phyloP scores from a whole-genome alignment of 1,140 invertebrate species.

The Parasteatoda tepidariorum region DNA sequence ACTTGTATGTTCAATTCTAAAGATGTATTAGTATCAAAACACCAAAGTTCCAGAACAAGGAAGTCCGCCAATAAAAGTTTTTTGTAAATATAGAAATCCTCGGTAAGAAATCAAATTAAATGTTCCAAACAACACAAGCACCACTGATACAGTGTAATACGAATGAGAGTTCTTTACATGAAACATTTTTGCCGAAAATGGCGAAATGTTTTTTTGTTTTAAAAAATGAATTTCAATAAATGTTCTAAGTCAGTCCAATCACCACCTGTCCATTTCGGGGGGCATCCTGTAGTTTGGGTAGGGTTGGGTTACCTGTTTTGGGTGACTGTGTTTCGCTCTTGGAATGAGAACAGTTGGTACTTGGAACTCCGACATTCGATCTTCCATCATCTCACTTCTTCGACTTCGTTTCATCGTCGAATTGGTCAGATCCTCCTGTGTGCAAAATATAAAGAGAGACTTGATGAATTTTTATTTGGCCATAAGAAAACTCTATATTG shows the following conservation, averaged over 20 bases:
- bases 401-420: constrained; percentile 57
- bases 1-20: too few species aligned
- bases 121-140: not conserved
- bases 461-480: too few species aligned
- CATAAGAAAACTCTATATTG: not conserved
- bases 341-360: constrained; percentile 59
- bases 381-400: constrained; percentile 42
- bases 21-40: too few species aligned
- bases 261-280: constrained; percentile 43
- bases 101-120: not conserved
- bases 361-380: constrained; percentile 36
- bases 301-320: constrained; percentile 60
- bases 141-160: constrained; percentile 10
- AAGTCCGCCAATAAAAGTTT: not conserved
- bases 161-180: not conserved
- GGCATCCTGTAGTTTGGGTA: constrained; percentile 57
- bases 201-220: too few species aligned
- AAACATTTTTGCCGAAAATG: too few species aligned
- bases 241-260: not conserved
- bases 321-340: constrained; percentile 52
- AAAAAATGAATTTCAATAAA: constrained; percentile 3
- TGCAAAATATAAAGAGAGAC: too few species aligned
- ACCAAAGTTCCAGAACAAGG: not conserved
- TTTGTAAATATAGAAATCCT: not conserved
- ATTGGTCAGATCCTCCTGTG: constrained; percentile 36